These are phyloP conservation scores for Morone saxatilis DNA, from an alignment of 2,113 vertebrate genomes.

Conservation along the genomic window DNA sequence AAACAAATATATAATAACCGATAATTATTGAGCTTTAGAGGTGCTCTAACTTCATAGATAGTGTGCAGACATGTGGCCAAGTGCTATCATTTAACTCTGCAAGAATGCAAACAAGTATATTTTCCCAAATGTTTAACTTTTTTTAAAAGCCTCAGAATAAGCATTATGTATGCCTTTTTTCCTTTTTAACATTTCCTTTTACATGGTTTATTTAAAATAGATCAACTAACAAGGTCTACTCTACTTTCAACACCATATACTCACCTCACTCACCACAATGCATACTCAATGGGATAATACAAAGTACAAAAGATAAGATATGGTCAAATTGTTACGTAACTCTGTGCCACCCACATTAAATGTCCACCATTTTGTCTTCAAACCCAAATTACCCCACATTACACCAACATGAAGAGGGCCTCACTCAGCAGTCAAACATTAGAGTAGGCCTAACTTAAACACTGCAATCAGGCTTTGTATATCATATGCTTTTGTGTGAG, in stretches of 20 bases:
- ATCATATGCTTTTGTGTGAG: constrained; percentile 36
- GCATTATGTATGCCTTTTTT: background rate
- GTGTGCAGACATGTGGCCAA: background rate
- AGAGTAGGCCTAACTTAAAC: constrained; percentile 60
- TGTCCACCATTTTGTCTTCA: constrained; percentile 10
- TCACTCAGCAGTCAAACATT: constrained; percentile 69
- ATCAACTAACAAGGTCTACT: background rate
- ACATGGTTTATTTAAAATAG: background rate
- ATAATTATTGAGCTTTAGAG: no score
- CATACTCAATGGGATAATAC: constrained; percentile 1
- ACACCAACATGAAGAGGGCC: constrained; percentile 20
- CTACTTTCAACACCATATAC: background rate
- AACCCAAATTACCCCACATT: constrained; percentile 33
- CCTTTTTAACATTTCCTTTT: background rate
- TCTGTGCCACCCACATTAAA: constrained; percentile 20
- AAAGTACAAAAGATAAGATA: constrained; percentile 34
- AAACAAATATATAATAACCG: no score
- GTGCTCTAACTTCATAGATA: background rate
- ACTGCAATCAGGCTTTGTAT: constrained; percentile 60
- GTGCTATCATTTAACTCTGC: background rate
- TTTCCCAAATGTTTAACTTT: background rate
- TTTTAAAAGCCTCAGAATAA: background rate
- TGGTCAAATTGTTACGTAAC: constrained; percentile 3
- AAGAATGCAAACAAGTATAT: no score
- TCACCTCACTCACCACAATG: background rate